Conservation (phyloP, 2,888 invertebrate genomes). For the Pandemis cinnamomeana region DNA sequence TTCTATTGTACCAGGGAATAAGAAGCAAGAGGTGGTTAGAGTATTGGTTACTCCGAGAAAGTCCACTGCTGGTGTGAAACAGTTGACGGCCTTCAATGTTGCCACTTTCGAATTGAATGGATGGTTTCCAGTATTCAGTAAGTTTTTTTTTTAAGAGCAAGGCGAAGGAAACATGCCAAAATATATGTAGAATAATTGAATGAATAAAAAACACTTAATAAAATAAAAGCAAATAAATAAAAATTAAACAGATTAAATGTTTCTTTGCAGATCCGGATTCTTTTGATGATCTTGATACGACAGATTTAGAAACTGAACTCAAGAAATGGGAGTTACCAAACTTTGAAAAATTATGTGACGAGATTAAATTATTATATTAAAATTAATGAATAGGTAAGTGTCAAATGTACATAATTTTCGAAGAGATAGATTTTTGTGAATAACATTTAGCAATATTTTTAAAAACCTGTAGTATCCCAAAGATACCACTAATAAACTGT, state of each 20-base stretch:
- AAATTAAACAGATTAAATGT: neutral
- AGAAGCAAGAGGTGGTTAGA: slow-evolving; percentile 73
- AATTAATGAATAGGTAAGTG: neutral
- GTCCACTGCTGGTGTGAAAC: slow-evolving; percentile 83
- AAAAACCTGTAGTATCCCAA: too few species aligned
- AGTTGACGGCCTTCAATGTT: slow-evolving; percentile 85
- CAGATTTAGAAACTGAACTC: slow-evolving; percentile 64
- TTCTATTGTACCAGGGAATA: slow-evolving; percentile 46
- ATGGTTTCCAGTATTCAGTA: slow-evolving; percentile 89
- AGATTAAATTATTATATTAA: slow-evolving; percentile 58
- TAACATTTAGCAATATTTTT: too few species aligned
- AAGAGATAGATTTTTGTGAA: too few species aligned
- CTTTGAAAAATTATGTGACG: slow-evolving; percentile 63
- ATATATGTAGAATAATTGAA: neutral
- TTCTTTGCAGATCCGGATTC: slow-evolving; percentile 59
- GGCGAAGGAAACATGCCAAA: too few species aligned
- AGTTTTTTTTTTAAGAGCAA: slow-evolving; percentile 52
- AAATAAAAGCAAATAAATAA: neutral
- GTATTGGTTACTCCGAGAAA: slow-evolving; percentile 88
- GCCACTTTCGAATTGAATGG: slow-evolving; percentile 92
- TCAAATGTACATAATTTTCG: neutral
- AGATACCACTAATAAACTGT: too few species aligned
- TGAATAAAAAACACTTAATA: too few species aligned
- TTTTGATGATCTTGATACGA: slow-evolving; percentile 54
- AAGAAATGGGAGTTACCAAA: slow-evolving; percentile 65